Evolutionary conservation across 2,888 invertebrate species (phyloP).

Genomic region (Hydriomena furcata): DNA sequence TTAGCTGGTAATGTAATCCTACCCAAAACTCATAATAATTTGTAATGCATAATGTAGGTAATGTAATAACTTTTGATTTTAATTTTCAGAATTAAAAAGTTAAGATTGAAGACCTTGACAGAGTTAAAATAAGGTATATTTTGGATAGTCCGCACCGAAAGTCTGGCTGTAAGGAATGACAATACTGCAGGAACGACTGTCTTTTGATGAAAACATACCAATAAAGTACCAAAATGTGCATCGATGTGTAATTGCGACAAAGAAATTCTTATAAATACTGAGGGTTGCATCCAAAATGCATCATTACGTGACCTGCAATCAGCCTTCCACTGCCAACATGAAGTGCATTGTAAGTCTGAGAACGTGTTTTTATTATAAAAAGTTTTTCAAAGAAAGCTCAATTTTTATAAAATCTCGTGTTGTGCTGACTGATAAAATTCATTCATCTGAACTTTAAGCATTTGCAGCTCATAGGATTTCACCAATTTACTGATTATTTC

Average conservation of each 20-base stretch:
- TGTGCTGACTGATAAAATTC: too few species aligned
- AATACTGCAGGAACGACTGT: constrained; percentile 56
- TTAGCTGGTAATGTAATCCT: constrained; percentile 35
- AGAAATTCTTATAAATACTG: constrained; percentile 75
- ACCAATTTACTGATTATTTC: too few species aligned
- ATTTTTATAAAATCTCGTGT: too few species aligned
- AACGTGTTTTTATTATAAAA: neutral
- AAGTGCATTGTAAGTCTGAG: constrained; percentile 69
- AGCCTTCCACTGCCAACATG: constrained; percentile 55
- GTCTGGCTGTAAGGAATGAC: constrained; percentile 25
- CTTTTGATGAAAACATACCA: constrained; percentile 61
- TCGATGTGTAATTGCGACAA: constrained; percentile 70
- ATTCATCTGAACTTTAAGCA: too few species aligned
- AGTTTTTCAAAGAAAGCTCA: neutral
- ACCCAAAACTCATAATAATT: constrained; percentile 33
- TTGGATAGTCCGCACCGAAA: constrained; percentile 10
- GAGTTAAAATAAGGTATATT: constrained; percentile 15
- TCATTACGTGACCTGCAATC: constrained; percentile 63
- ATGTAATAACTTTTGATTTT: constrained; percentile 40
- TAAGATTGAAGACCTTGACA: constrained; percentile 9
- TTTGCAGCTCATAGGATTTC: too few species aligned
- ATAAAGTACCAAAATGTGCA: constrained; percentile 69
- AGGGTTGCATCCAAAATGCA: constrained; percentile 70
- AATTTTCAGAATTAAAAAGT: constrained; percentile 20
- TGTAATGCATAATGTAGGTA: constrained; percentile 27